phyloP scores from a whole-genome alignment of 2,888 invertebrate genomes.

The Invenusta paracnida region DNA sequence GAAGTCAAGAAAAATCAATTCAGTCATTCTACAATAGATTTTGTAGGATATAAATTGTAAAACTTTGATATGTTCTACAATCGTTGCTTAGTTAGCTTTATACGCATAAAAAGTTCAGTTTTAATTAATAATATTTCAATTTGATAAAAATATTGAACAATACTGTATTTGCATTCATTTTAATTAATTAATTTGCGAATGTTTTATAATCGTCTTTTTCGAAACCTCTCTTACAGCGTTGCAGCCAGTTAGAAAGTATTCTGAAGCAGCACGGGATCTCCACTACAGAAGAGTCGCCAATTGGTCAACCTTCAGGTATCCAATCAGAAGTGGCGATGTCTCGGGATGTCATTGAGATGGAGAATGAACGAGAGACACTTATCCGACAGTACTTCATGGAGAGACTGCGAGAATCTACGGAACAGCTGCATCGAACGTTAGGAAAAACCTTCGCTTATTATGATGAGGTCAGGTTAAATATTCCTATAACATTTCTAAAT shows the following conservation, averaged over 20 bases:
- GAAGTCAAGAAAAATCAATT: constrained; percentile 17
- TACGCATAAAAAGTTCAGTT: no score
- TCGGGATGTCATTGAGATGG: background rate
- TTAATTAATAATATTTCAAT: background rate
- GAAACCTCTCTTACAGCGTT: background rate
- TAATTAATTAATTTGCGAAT: no score
- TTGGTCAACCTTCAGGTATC: background rate
- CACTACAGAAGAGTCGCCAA: background rate
- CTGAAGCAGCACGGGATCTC: background rate
- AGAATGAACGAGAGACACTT: background rate
- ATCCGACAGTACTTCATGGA: background rate
- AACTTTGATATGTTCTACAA: no score
- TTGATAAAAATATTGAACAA: background rate
- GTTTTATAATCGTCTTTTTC: background rate
- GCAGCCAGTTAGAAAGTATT: background rate
- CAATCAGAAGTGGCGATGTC: background rate
- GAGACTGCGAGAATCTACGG: background rate
- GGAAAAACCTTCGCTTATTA: background rate
- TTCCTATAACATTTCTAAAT: no score
- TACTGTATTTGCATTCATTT: background rate
- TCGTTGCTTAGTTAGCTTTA: no score
- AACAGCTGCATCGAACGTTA: background rate
- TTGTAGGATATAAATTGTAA: no score
- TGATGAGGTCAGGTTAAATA: background rate
- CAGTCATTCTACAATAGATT: background rate